phyloP scores from a whole-genome alignment of 2,888 invertebrate species.

The Busseola fusca region DNA sequence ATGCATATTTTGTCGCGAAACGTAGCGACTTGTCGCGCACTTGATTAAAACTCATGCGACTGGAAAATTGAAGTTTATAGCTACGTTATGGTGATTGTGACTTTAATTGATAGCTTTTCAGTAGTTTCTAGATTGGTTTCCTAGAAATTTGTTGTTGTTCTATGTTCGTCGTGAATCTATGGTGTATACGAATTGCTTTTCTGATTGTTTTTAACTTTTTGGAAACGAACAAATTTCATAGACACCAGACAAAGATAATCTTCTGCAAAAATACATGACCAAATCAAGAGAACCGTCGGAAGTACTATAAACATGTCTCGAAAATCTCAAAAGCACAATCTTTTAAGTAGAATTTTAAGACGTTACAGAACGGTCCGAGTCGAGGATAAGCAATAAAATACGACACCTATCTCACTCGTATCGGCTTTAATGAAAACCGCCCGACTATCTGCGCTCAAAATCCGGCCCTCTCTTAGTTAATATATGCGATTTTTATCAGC shows the following conservation, averaged over 20 bases:
- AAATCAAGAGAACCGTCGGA: slow-evolving; percentile 63
- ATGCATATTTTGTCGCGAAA: slow-evolving; percentile 71
- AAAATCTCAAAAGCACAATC: slow-evolving; percentile 69
- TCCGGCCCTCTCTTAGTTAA: slow-evolving; percentile 77
- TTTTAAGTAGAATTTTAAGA: slow-evolving; percentile 70
- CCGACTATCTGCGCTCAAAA: slow-evolving; percentile 74
- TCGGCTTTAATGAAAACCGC: slow-evolving; percentile 83
- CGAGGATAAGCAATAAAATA: slow-evolving; percentile 79
- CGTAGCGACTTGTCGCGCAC: slow-evolving; percentile 57
- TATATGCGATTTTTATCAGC: slow-evolving; percentile 86
- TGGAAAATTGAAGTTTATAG: slow-evolving; percentile 62
- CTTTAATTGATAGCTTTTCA: slow-evolving; percentile 41
- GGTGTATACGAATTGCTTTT: slow-evolving; percentile 3
- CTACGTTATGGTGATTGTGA: slow-evolving; percentile 50
- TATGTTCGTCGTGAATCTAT: neutral
- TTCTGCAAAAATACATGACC: slow-evolving; percentile 53
- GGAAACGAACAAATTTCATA: slow-evolving; percentile 38
- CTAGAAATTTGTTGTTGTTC: slow-evolving; percentile 9
- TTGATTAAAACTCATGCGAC: slow-evolving; percentile 64
- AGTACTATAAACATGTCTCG: slow-evolving; percentile 68
- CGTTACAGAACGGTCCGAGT: slow-evolving; percentile 64
- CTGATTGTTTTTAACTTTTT: slow-evolving; percentile 18
- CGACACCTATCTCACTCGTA: slow-evolving; percentile 78
- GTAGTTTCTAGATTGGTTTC: slow-evolving; percentile 13
- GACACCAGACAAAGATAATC: slow-evolving; percentile 38